Evolutionary conservation across 2,888 invertebrate species (phyloP).

Genomic region (Yponomeuta plumbellus): DNA sequence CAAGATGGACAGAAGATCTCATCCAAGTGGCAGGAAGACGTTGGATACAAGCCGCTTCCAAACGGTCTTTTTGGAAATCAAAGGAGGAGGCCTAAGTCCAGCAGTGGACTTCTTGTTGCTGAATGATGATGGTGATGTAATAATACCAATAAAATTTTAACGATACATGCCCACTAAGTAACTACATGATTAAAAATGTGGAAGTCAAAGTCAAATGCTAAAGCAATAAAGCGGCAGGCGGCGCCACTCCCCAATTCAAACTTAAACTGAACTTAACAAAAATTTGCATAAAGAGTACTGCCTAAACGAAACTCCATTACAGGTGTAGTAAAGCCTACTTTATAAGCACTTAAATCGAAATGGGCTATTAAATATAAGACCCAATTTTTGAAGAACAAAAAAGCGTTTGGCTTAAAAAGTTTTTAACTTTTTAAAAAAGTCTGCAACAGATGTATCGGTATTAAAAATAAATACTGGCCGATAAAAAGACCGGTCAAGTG

Average conservation of each 20-base stretch:
- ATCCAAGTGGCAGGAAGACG: too few relatives aligned
- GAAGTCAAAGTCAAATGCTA: slow-evolving; percentile 16
- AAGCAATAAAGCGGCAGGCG: slow-evolving; percentile 47
- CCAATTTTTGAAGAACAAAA: slow-evolving; percentile 37
- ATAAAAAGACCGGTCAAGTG: background rate
- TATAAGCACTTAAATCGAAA: slow-evolving; percentile 67
- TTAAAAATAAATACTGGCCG: background rate
- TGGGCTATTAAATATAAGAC: slow-evolving; percentile 57
- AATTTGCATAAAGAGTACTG: slow-evolving; percentile 68
- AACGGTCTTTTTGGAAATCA: too few relatives aligned
- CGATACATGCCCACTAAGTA: too few relatives aligned
- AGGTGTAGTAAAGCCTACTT: slow-evolving; percentile 46
- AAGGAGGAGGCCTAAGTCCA: too few relatives aligned
- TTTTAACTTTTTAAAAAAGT: background rate
- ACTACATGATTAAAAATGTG: background rate
- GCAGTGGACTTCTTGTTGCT: too few relatives aligned
- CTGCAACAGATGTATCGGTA: background rate
- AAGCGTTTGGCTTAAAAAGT: background rate
- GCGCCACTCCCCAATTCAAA: slow-evolving; percentile 45
- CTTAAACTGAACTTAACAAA: slow-evolving; percentile 39
- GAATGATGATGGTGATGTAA: too few relatives aligned
- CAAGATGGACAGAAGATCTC: too few relatives aligned
- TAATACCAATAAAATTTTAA: too few relatives aligned
- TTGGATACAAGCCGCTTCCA: too few relatives aligned
- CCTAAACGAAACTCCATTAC: slow-evolving; percentile 40